A percentile compares a stretch with the other conserved stretches of the same genome.
Evolutionary conservation across 2,797 vertebrate genomes (phyloP).

Genomic region (Dryobates pubescens): DNA sequence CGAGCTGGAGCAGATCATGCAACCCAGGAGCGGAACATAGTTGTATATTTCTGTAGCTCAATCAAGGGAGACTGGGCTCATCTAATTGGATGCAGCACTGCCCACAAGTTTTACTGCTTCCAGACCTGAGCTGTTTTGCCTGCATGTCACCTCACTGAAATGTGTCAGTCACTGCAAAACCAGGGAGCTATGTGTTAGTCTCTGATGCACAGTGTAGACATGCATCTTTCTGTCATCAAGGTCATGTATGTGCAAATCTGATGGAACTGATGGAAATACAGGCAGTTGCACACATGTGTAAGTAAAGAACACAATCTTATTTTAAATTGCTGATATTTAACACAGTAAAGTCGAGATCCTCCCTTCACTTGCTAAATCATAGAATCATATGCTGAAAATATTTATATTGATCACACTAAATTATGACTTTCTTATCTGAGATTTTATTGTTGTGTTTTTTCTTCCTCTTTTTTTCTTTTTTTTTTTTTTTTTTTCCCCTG

Average conservation of each 20-base stretch:
- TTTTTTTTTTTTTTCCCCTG: not conserved
- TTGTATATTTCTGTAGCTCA: not conserved
- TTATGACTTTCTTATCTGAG: not conserved
- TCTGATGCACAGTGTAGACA: not conserved
- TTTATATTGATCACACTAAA: not conserved
- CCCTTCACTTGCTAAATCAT: not conserved
- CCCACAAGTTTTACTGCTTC: not conserved
- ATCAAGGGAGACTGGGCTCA: not conserved
- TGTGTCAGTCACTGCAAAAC: not conserved
- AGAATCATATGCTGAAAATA: not conserved
- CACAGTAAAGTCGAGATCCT: not conserved
- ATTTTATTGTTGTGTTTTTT: not conserved
- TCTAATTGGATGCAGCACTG: not conserved
- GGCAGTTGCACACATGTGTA: not conserved
- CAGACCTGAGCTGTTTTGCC: not conserved
- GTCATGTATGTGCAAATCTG: not conserved
- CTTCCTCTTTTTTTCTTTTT: too few species aligned
- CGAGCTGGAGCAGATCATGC: not conserved
- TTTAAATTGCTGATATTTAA: not conserved
- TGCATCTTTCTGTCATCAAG: not conserved
- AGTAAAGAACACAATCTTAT: not conserved
- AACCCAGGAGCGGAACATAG: not conserved
- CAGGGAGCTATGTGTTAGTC: not conserved
- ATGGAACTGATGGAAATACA: not conserved
- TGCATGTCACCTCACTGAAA: not conserved